Evolutionary conservation across 2,113 vertebrate species (phyloP).

Genomic region (Poecilia latipinna): DNA sequence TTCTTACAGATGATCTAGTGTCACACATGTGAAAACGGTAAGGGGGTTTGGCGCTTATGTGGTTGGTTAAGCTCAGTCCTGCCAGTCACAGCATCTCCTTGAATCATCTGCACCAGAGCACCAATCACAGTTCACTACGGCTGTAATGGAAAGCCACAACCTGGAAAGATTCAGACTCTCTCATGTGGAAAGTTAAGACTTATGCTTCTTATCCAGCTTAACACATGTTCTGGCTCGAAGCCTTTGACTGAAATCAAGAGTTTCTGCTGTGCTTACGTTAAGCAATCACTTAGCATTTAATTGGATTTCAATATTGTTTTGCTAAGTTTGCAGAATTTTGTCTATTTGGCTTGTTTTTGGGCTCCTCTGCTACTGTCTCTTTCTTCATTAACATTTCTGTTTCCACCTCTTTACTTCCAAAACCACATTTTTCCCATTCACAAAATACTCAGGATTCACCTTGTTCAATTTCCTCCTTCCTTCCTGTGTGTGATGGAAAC

Average conservation of each 20-base stretch:
- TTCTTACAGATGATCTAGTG: neutral
- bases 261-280: neutral
- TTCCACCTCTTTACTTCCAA: neutral
- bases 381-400: neutral
- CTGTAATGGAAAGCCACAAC: too few species aligned
- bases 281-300: neutral
- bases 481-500: slow-evolving; percentile 72
- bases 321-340: neutral
- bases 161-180: neutral
- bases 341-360: neutral
- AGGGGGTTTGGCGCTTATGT: too few species aligned
- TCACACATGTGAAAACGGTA: neutral
- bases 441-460: slow-evolving; percentile 68
- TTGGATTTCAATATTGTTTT: neutral
- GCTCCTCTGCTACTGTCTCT: neutral
- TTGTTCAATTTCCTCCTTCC: slow-evolving; percentile 72
- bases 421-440: slow-evolving; percentile 37
- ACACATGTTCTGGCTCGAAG: neutral
- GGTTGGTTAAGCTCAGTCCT: neutral
- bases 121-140: neutral
- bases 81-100: neutral
- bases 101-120: neutral
- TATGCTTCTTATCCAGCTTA: neutral
- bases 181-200: neutral
- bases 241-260: neutral